phyloP scores from a whole-genome alignment of 2,113 vertebrate genomes.

The Gymnobelideus leadbeateri region DNA sequence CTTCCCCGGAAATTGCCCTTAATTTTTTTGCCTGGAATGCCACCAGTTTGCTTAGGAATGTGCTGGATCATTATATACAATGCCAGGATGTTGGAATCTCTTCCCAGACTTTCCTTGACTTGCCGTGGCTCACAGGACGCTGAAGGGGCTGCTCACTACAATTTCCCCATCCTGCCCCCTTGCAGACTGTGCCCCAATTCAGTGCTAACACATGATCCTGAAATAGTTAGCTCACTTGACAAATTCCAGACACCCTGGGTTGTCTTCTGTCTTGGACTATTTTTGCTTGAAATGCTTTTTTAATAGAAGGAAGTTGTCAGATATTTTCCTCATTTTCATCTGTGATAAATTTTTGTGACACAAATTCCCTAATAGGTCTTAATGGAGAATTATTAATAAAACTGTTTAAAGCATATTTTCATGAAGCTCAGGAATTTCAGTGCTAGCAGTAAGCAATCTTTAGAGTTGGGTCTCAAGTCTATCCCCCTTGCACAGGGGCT shows the following conservation, averaged over 20 bases:
- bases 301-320: background rate
- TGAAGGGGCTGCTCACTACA: background rate
- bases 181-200: accelerated
- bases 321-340: background rate
- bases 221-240: background rate
- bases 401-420: background rate
- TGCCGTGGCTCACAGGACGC: background rate
- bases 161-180: conserved; percentile 1
- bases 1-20: conserved; percentile 36
- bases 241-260: background rate
- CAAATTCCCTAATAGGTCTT: accelerated
- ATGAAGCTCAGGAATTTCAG: conserved; percentile 34
- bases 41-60: background rate
- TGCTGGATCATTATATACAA: conserved; percentile 29
- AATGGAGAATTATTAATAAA: background rate
- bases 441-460: conserved; percentile 12
- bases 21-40: conserved; percentile 35
- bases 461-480: background rate
- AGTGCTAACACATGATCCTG: background rate
- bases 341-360: background rate
- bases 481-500: background rate
- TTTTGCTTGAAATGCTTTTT: conserved; percentile 29
- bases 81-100: background rate
- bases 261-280: background rate
- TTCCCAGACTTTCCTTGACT: conserved; percentile 29